Base-by-base conservation (phyloP, 2,113 vertebrate species). In the Polypterus bichir region DNA sequence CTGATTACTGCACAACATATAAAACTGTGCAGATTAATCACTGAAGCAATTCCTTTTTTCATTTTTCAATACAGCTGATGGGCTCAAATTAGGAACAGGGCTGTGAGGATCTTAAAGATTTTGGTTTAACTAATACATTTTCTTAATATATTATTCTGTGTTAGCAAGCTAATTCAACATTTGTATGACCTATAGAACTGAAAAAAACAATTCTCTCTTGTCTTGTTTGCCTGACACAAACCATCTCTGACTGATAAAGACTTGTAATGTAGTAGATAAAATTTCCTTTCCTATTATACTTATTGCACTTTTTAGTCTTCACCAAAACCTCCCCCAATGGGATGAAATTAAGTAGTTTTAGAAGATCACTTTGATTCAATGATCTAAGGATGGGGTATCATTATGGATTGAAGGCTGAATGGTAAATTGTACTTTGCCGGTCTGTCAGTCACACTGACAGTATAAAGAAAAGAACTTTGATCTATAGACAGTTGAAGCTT, bases 401-500 rank as follows among this genome's bases (percentile, higher is more conserved):
- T 83, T 79, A 77, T 77, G 62, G 74, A 59, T 70, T 65, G 62
- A 66, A 59, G 71, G 70, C 68, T 74, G 71, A 74, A 77, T 71
- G 57, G 61, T 63, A 71, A 71, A 72, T 70, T 77, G 64, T 69
- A 70, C 65, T 62, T 64, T 69, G 70, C 66, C 67, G 66, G 48
- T 69, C 77, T 83, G 78, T 79, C 84, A 81, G 66, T 86, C 77
- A 78, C 48, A 55, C 63, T 79, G 77, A 77, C 78, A 84, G 72
- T 68, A 74, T 10, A 69, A 71, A 70, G 57, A 69, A 70, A 59
- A 69, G 64, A 61, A 70, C 79, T 86, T 81, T 83, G 82, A 87
- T 83, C 80, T 80, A 0, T 0, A 73, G 65, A 68, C 71, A 76
- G 73, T 61, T 69, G 69, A 66, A 62, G 67, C 71, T 76, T 68